A percentile compares a stretch with the other conserved stretches of the same genome.
Evolutionary conservation across 37 sponge, comb jelly and placozoan genomes (phyloP).

Genomic region (Dysidea cf. avara): DNA sequence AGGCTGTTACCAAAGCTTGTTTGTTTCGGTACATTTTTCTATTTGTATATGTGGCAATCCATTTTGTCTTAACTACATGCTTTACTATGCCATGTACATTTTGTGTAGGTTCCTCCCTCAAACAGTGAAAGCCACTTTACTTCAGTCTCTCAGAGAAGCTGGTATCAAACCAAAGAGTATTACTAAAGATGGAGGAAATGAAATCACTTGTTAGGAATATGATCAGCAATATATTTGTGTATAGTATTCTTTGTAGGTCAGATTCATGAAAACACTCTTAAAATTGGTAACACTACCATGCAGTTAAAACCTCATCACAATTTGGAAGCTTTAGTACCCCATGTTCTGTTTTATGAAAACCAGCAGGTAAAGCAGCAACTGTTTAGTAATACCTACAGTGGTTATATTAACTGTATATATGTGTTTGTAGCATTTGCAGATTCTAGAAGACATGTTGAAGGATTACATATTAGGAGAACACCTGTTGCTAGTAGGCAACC

Average conservation of each 20-base stretch:
- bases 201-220: constrained; percentile 35
- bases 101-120: constrained; percentile 78
- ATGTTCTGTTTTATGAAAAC: constrained; percentile 83
- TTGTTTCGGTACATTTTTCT: constrained; percentile 40
- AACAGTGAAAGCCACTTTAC: constrained; percentile 52
- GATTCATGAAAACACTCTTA: constrained; percentile 20
- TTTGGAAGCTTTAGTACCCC: constrained; percentile 69
- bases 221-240: background rate
- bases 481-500: constrained; percentile 88
- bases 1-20: constrained; percentile 66
- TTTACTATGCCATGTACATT: background rate
- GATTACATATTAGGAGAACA: constrained; percentile 77
- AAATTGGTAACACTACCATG: constrained; percentile 47
- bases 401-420: constrained; percentile 2
- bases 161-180: constrained; percentile 26
- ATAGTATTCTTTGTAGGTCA: constrained; percentile 35
- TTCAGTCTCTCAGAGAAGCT: constrained; percentile 38
- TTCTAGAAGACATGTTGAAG: constrained; percentile 77
- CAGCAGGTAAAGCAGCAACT: constrained; percentile 40
- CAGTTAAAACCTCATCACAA: constrained; percentile 21
- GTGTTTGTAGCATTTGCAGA: constrained; percentile 50
- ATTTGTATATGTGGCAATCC: background rate
- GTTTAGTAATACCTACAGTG: background rate
- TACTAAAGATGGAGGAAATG: background rate
- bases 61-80: background rate